Evolutionary conservation across 2,113 vertebrate genomes (phyloP).

Genomic region (Corydoras sp.): DNA sequence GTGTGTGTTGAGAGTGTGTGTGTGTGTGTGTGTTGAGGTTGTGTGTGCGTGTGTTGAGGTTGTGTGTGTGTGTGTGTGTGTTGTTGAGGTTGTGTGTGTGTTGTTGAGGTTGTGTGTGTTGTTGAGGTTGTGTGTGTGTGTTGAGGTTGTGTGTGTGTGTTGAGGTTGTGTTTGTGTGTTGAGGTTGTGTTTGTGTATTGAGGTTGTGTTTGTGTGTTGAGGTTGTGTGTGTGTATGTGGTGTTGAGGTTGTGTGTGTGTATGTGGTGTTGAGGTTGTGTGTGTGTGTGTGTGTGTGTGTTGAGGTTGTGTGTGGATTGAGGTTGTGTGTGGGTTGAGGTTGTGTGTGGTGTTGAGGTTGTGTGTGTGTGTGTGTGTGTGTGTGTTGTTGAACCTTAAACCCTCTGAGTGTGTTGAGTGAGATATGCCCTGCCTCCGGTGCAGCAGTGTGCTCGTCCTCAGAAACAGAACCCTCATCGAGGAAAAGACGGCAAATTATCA

Average conservation of each 20-base stretch:
- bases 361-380: not conserved
- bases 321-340: not conserved
- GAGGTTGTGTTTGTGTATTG: conserved; percentile 36
- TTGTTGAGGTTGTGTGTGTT: too few relatives aligned
- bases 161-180: too few relatives aligned
- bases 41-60: conserved; percentile 5
- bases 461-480: conserved; percentile 13
- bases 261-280: too few relatives aligned
- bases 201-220: too few relatives aligned
- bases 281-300: not conserved
- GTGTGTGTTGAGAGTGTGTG: not conserved
- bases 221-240: too few relatives aligned
- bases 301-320: not conserved
- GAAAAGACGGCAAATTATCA: conserved; percentile 32
- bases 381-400: conserved; percentile 16
- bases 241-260: not conserved
- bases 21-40: not conserved
- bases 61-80: too few relatives aligned
- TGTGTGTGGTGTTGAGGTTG: conserved; percentile 7
- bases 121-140: too few relatives aligned
- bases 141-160: too few relatives aligned
- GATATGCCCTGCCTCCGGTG: conserved; percentile 23
- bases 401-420: conserved; percentile 24
- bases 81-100: conserved; percentile 14
- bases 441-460: conserved; percentile 20